Evolutionary conservation across 2,113 vertebrate species (phyloP).

Genomic region (Phocoena phocoena): DNA sequence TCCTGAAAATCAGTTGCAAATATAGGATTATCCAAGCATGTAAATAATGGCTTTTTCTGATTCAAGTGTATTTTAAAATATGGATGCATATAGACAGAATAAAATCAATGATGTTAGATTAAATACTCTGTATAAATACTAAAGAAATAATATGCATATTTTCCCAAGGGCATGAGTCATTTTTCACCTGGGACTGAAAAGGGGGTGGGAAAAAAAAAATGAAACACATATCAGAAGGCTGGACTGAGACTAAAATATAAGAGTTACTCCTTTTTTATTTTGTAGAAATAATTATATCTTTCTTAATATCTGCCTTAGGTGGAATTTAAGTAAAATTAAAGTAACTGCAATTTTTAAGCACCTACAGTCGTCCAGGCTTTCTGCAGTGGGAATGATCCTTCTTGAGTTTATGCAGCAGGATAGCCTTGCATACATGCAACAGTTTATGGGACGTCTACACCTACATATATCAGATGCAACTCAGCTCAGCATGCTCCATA

Average conservation of each 20-base stretch:
- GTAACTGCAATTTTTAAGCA: neutral
- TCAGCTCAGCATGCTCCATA: neutral
- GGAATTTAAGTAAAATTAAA: neutral
- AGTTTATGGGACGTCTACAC: neutral
- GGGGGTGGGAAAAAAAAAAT: neutral
- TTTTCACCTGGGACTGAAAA: neutral
- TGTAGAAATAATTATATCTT: neutral
- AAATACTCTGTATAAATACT: neutral
- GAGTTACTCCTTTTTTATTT: neutral
- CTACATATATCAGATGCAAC: neutral
- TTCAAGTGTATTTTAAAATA: neutral
- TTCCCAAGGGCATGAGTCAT: neutral
- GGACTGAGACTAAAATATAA: neutral
- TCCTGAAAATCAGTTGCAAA: neutral
- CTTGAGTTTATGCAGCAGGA: fast-evolving
- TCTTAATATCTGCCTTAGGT: neutral
- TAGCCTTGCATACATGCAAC: neutral
- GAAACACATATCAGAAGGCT: neutral
- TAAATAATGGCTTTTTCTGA: neutral
- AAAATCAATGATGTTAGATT: neutral
- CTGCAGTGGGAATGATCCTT: neutral
- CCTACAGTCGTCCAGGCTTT: neutral
- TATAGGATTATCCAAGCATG: neutral
- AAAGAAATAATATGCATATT: neutral
- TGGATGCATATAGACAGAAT: neutral